Conservation (phyloP, 2,797 vertebrate genomes). For the Streptopelia turtur region DNA sequence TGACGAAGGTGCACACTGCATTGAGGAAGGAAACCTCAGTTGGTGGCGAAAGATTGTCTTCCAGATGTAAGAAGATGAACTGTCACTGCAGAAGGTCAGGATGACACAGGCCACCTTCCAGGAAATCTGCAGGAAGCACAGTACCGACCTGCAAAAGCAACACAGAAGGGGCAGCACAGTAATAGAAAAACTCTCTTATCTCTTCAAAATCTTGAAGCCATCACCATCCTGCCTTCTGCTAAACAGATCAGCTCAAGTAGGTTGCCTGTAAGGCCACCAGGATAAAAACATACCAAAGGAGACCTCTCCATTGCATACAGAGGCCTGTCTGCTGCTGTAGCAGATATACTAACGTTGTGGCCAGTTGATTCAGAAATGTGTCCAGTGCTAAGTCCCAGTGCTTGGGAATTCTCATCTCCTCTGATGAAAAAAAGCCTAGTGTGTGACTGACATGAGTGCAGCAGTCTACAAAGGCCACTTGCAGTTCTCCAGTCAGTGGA, state of each 20-base stretch:
- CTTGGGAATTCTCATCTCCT: not conserved
- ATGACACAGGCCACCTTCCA: slow-evolving; percentile 1
- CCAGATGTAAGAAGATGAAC: not conserved
- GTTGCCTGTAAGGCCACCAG: not conserved
- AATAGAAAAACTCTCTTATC: not conserved
- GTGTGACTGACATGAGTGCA: not conserved
- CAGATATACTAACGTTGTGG: not conserved
- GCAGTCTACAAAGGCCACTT: not conserved
- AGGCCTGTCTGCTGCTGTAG: not conserved
- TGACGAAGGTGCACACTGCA: not conserved
- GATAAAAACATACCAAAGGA: not conserved
- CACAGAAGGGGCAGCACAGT: not conserved
- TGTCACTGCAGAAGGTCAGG: not conserved
- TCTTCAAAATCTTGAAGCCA: not conserved
- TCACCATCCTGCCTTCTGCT: not conserved
- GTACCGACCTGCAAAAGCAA: not conserved
- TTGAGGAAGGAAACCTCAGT: not conserved
- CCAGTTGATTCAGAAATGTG: not conserved
- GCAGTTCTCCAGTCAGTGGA: not conserved
- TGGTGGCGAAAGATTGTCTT: not conserved
- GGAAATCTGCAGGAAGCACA: slow-evolving; percentile 3
- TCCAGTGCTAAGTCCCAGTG: not conserved
- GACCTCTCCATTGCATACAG: accelerated
- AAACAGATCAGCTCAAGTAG: not conserved
- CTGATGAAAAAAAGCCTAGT: not conserved